These are phyloP conservation scores for Melanostoma scalare DNA, from an alignment of 2,888 invertebrate genomes.

Conservation along the genomic window DNA sequence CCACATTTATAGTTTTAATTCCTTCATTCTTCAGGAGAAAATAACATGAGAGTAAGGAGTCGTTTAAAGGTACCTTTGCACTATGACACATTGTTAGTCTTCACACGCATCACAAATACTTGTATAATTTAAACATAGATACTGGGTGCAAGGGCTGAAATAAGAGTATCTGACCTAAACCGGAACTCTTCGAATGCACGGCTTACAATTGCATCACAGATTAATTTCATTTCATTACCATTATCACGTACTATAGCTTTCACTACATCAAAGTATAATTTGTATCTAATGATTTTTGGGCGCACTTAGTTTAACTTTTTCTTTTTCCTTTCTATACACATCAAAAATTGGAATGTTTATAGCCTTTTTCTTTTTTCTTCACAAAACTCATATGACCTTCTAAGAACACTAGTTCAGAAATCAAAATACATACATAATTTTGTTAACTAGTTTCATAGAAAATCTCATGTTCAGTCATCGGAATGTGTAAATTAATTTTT, in stretches of 20 bases:
- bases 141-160: too few species aligned
- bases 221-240: conserved; percentile 16
- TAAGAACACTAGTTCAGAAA: conserved; percentile 25
- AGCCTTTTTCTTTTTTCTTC: conserved; percentile 9
- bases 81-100: too few species aligned
- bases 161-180: too few species aligned
- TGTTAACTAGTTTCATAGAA: conserved; percentile 23
- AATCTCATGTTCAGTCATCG: conserved; percentile 44
- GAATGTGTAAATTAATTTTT: conserved; percentile 46
- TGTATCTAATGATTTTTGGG: conserved; percentile 34
- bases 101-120: too few species aligned
- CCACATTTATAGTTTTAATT: too few species aligned
- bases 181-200: neutral
- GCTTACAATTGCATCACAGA: conserved; percentile 25
- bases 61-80: too few species aligned
- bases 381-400: neutral
- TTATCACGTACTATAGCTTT: conserved; percentile 40
- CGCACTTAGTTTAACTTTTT: conserved; percentile 46
- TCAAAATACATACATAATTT: conserved; percentile 3
- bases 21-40: too few species aligned
- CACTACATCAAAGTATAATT: conserved; percentile 25
- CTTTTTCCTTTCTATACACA: conserved; percentile 14
- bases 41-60: too few species aligned
- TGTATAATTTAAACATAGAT: too few species aligned
- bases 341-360: conserved; percentile 47